Base-by-base conservation (phyloP, 2,113 vertebrate species). In the Microtus montanus region DNA sequence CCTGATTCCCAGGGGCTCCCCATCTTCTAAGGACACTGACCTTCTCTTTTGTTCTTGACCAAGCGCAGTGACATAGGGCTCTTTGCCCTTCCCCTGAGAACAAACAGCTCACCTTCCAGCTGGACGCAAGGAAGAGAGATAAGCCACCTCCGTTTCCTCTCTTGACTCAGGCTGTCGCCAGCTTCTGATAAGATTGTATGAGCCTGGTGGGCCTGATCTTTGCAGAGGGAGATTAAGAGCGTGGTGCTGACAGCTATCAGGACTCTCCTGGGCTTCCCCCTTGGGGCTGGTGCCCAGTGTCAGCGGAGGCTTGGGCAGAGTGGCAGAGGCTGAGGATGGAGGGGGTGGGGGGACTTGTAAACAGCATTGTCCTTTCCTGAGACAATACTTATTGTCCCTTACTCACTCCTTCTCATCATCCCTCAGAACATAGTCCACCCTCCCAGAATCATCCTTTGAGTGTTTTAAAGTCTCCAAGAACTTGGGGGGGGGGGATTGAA, bases 101-200 rank as follows among this genome's bases (percentile, higher is more conserved):
- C 19, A 28, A 47, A 63, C 5, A 64, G 44, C 75, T 84, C 0
- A 10, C 19, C 66, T 92, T 85, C 75, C 89, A 54, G 52, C 79
- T 3, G 8, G 63, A 86, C 58, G 47, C 68, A 24, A 41, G 85
- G 44, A 80, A 54, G 28, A 58, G 71, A 94, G 92, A 97, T 85
- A 91, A 96, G 61, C 64, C 58, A 68, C 74, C 70, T 87, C 14
- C 0, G 5, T 38, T 91, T 79, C 83, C 93, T 93, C 68, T 86
- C 52, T 11, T 92, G 96, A 89, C 63, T 92, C 8, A 19, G 80
- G n/a, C 91, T 95, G 86, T 94, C 80, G 52, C 58, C 52, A 38
- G 52, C 30, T 10, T 78, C 75, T 19, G 90, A 96, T 96, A 92
- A 80, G 71, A 94, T 28, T 84, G 70, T 22, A 28, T n/a, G 71